phyloP scores from a whole-genome alignment of 1,140 invertebrate genomes.

The Drosophila cardini region DNA sequence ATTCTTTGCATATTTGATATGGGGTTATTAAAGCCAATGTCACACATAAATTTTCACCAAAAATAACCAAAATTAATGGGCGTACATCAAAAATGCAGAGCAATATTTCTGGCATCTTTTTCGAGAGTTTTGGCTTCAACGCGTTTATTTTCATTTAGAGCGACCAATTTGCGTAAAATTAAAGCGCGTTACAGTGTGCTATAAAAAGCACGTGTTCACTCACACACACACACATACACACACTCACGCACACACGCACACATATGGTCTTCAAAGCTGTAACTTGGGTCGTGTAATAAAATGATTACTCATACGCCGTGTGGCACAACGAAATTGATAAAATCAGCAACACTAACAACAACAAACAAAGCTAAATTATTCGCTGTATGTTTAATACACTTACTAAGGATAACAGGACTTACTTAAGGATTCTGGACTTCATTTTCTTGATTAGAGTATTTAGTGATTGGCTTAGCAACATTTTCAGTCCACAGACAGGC shows the following conservation, averaged over 20 bases:
- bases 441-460: background rate
- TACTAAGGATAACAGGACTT: background rate
- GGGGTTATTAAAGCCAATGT: constrained; percentile 40
- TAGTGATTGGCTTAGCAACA: background rate
- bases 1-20: constrained; percentile 32
- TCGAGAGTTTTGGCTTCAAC: constrained; percentile 31
- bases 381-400: background rate
- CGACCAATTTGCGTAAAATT: constrained; percentile 67
- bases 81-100: constrained; percentile 36
- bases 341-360: constrained; percentile 40
- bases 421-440: background rate
- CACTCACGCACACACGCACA: constrained; percentile 26
- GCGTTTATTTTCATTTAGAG: constrained; percentile 72
- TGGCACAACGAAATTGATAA: constrained; percentile 59
- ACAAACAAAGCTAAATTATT: constrained; percentile 8
- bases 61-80: constrained; percentile 56
- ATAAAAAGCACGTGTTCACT: constrained; percentile 43
- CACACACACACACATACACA: constrained; percentile 4
- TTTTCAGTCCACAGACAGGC: too few relatives aligned
- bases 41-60: constrained; percentile 24
- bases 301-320: constrained; percentile 74
- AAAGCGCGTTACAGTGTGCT: constrained; percentile 47
- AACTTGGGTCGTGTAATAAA: constrained; percentile 64
- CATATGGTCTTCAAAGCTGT: background rate
- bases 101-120: constrained; percentile 47